Evolutionary conservation across 2,797 vertebrate species (phyloP).

Genomic region (Discoglossus pictus): DNA sequence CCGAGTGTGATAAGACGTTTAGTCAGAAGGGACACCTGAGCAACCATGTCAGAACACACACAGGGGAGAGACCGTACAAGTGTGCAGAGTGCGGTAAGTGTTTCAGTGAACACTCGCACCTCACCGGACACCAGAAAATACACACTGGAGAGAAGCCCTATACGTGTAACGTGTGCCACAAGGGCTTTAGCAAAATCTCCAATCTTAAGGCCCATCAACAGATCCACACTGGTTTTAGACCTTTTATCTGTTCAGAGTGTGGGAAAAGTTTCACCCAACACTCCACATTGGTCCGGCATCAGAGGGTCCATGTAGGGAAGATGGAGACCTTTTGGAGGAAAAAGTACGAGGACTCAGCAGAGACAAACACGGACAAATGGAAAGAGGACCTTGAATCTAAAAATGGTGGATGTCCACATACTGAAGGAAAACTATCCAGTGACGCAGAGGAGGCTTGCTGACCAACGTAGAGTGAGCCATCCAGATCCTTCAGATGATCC

Average conservation of each 20-base stretch:
- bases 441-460: no score
- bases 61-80: conserved; percentile 81
- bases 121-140: conserved; percentile 70
- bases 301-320: conserved; percentile 61
- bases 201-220: conserved; percentile 72
- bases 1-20: conserved; percentile 86
- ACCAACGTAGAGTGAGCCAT: no score
- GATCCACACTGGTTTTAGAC: conserved; percentile 70
- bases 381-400: neutral
- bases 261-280: conserved; percentile 71
- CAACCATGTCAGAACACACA: conserved; percentile 83
- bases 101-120: conserved; percentile 72
- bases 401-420: neutral
- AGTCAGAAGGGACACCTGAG: conserved; percentile 85
- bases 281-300: conserved; percentile 69
- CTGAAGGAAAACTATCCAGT: no score
- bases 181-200: conserved; percentile 72
- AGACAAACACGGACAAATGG: conserved; percentile 6
- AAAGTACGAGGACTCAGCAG: conserved; percentile 14
- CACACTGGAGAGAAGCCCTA: conserved; percentile 71
- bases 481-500: no score
- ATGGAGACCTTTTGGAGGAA: conserved; percentile 33
- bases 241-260: conserved; percentile 65
- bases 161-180: conserved; percentile 63
- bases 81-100: conserved; percentile 80